Conservation (phyloP, 1,140 invertebrate genomes). For the Hestina assimilis region DNA sequence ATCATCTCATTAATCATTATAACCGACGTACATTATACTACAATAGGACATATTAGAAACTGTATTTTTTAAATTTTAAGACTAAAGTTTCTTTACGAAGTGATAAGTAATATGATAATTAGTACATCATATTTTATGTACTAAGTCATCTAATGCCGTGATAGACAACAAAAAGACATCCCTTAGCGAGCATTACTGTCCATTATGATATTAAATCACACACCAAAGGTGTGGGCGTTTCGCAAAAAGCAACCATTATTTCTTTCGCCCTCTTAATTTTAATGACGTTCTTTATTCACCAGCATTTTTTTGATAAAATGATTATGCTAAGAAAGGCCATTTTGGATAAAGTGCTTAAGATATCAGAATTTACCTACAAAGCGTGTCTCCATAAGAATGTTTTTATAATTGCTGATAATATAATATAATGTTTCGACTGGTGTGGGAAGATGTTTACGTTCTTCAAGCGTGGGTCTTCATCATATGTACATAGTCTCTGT, state of each 20-base stretch:
- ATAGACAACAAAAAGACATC: constrained; percentile 29
- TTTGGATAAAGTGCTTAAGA: too few relatives aligned
- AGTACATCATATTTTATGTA: constrained; percentile 9
- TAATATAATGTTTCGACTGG: too few relatives aligned
- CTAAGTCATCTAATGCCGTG: constrained; percentile 29
- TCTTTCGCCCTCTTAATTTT: constrained; percentile 32
- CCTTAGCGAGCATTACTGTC: constrained; percentile 32
- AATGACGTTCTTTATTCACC: constrained; percentile 24
- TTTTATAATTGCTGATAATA: too few relatives aligned
- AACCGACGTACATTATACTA: too few relatives aligned
- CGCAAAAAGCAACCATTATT: constrained; percentile 29
- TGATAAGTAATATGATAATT: constrained; percentile 14
- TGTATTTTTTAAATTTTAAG: not conserved
- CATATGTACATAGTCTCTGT: too few relatives aligned
- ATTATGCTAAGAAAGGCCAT: not conserved
- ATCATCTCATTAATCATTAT: too few relatives aligned
- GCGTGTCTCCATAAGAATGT: too few relatives aligned
- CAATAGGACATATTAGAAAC: too few relatives aligned
- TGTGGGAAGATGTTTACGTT: too few relatives aligned
- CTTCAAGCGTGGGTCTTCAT: too few relatives aligned
- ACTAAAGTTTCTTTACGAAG: not conserved
- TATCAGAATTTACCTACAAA: too few relatives aligned
- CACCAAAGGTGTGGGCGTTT: constrained; percentile 27
- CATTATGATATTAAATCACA: constrained; percentile 45
- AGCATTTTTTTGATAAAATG: not conserved